Base-by-base conservation (phyloP, 2,797 vertebrate genomes). In the Jordanella pulchra region DNA sequence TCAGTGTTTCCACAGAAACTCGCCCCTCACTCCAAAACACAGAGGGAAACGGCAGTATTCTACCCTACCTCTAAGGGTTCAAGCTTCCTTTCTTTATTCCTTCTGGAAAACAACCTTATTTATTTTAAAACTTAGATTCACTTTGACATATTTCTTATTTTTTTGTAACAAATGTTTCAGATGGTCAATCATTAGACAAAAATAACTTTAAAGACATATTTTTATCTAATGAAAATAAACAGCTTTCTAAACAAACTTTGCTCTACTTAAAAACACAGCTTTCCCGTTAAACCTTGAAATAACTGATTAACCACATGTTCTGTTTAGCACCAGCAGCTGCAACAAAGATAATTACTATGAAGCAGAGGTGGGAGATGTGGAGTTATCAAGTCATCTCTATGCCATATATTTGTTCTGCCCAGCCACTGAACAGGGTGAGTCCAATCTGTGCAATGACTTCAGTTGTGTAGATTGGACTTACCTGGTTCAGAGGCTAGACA, bases 1-100 rank as follows among this genome's bases (percentile, higher is more conserved):
- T 80, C 61, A 28, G 74, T 60, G 92, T 95, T 93, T 92, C 93
- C 91, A 94, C 88, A 93, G 93, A 93, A 92, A 94, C 91, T 85
- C 81, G 80, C 86, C 89, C 89, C 87, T 73, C 77, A 84, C 78
- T 78, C 84, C 78, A 67, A 69, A 85, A 84, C 88, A 84, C 83
- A 81, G 80, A 87, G 84, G 87, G 85, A 88, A 88, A 84, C 54
- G 86, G 80, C 75, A 87, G 84, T 89, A 84, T 84, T 89, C 85
- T 73, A 65, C 67, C 45, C 63, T 65, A 77, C 84, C 77, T 74
- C 75, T 71, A 73, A 81, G 91, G 76, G 80, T 75, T 83, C 42
- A 25, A 44, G 71, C 64, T 77, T 72, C 64, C 75, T 50, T 35
- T 67, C 77, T 68, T 28, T 69, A 71, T 84, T 70, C 76, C 65